Percentiles rank a stretch among this genome's conserved stretches.
phyloP scores from a whole-genome alignment of 1,140 invertebrate species.

The Heterodera carotae region DNA sequence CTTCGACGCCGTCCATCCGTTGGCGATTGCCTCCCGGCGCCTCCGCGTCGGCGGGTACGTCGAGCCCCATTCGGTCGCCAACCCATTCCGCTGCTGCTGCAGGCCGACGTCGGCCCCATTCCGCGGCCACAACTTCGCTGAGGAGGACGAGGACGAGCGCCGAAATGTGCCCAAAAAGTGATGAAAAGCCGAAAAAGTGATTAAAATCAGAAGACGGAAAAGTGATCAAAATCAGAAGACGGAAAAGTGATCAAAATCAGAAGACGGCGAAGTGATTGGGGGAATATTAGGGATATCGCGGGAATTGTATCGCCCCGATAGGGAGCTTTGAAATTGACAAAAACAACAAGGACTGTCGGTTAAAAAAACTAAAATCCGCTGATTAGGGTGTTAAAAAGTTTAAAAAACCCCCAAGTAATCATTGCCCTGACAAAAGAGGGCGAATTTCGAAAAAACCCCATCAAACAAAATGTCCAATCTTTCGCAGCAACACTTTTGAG shows the following conservation, averaged over 20 bases:
- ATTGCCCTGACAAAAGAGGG: too few relatives aligned
- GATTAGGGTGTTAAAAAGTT: too few relatives aligned
- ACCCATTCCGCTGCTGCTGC: neutral
- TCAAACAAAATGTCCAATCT: too few relatives aligned
- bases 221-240: neutral
- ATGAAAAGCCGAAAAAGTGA: neutral
- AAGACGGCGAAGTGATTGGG: too few relatives aligned
- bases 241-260: neutral
- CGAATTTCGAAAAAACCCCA: too few relatives aligned
- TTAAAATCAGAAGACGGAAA: neutral
- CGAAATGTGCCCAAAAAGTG: neutral
- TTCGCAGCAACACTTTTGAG: too few relatives aligned
- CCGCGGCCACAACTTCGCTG: neutral
- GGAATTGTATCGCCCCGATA: too few relatives aligned
- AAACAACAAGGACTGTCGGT: too few relatives aligned
- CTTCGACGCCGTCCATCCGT: slow-evolving; percentile 1
- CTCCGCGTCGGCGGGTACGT: neutral
- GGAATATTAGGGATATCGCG: too few relatives aligned
- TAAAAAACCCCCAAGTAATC: too few relatives aligned
- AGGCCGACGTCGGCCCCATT: neutral
- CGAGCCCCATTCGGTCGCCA: neutral
- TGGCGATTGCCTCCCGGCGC: neutral
- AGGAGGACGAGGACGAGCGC: neutral
- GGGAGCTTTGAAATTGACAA: too few relatives aligned
- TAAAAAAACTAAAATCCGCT: too few relatives aligned